Evolutionary conservation across 37 sponge, comb jelly and placozoan genomes (phyloP).

Genomic region (Axinella damicornis): DNA sequence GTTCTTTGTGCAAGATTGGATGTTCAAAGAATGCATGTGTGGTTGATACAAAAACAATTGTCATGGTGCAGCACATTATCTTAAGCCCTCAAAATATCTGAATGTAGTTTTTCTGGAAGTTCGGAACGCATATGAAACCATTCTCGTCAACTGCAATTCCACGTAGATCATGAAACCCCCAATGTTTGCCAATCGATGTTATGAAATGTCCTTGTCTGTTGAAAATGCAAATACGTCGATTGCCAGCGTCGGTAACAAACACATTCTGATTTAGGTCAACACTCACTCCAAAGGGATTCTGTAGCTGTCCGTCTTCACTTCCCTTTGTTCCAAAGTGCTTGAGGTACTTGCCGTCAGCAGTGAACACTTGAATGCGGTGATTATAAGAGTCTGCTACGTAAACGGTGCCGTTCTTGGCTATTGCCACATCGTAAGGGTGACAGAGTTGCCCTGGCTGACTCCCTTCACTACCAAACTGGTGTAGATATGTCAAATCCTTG

Average conservation of each 20-base stretch:
- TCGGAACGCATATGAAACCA: background rate
- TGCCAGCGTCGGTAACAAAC: constrained; percentile 18
- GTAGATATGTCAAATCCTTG: background rate
- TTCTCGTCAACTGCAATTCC: constrained; percentile 12
- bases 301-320: constrained; percentile 1
- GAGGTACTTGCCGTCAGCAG: background rate
- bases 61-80: no score
- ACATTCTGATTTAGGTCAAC: background rate
- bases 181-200: background rate
- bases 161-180: background rate
- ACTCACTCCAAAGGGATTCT: constrained; percentile 7
- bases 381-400: constrained; percentile 8
- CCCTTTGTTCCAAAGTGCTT: constrained; percentile 2
- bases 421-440: background rate
- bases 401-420: background rate
- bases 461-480: background rate
- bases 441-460: constrained; percentile 3
- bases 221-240: constrained; percentile 30
- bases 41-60: no score
- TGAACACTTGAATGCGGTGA: constrained; percentile 6
- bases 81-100: constrained; percentile 3
- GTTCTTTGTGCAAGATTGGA: no score
- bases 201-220: constrained; percentile 3
- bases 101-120: constrained; percentile 5
- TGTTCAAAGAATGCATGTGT: no score